A percentile compares a stretch with the other conserved stretches of the same genome.
These are phyloP conservation scores for Orycteropus afer DNA, from an alignment of 2,113 vertebrate species.

Conservation along the genomic window DNA sequence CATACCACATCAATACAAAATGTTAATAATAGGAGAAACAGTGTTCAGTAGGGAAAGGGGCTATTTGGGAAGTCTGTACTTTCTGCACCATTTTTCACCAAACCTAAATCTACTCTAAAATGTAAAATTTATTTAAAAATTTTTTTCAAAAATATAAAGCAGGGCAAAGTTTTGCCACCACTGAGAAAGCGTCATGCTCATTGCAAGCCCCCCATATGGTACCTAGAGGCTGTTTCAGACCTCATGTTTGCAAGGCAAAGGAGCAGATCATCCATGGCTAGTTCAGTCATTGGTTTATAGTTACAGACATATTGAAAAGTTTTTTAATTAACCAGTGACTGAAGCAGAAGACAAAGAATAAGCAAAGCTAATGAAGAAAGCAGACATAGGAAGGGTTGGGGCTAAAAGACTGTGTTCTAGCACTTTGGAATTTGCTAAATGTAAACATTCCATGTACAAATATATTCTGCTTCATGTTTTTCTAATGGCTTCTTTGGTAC, in stretches of 20 bases:
- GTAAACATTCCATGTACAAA: neutral
- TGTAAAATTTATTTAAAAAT: neutral
- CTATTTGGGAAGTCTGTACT: neutral
- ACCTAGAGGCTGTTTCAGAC: neutral
- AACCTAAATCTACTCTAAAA: neutral
- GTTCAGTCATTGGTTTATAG: neutral
- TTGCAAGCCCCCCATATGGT: neutral
- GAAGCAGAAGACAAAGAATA: neutral
- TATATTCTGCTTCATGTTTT: neutral
- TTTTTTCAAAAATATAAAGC: neutral
- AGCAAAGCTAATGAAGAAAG: neutral
- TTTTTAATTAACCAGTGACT: neutral
- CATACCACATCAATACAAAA: neutral
- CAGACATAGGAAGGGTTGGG: neutral
- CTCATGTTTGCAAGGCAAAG: neutral
- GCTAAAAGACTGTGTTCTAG: conserved; percentile 13
- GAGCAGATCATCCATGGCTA: neutral
- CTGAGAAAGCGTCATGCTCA: neutral
- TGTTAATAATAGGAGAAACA: neutral
- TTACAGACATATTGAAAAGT: neutral
- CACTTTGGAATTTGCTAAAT: conserved; percentile 36
- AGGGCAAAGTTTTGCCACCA: neutral
- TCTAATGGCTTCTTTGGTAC: conserved; percentile 36
- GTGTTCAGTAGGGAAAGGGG: neutral
- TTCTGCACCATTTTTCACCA: neutral